Base-by-base conservation (phyloP, 1,140 invertebrate genomes). In the Tetramorium simillimum region DNA sequence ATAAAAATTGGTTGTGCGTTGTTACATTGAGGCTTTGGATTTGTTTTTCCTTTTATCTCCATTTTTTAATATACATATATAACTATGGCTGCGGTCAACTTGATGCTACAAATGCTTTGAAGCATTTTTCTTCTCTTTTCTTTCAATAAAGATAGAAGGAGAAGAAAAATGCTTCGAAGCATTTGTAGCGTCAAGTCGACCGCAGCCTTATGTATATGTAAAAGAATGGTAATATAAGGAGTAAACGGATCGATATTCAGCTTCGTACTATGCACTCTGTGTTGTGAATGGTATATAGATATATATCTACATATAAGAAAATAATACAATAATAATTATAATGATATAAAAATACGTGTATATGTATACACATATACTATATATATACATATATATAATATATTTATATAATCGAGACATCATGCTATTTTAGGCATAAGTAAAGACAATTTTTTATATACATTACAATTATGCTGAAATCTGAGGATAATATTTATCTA, bases 251-350 rank as follows among this genome's bases (percentile, higher is more conserved):
- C 89, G 89, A 86, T 9, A 89, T 94, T 92, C 81, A 93, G 94
- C 94, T 95, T 95, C 93, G 94, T 94, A 95, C 94, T 95, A 94
- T 95, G 94, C 94, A 95, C 95, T 95, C 95, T 95, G 95, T 94
- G 95, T 95, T 95, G 95, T 95, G 95, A 95, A 94, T 95, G 94
- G 93, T 95, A 95, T 92, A 86, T 76, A 90, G 77, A 88, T 85
- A 73, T 85, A 78, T 86, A 33, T 33, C 85, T 87, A 91, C 58
- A 73, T 88, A 87, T 88, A 72, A 88, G 90, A 87, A 86, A 88
- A 91, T 91, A 93, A 88, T 84, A 75, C 37, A 75, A 92, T 89
- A 73, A 91, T 92, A 92, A 94, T 92, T 88, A 89, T 76, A 90
- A 91, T 85, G 87, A 86, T 77, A 91, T 87, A 88, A 90, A 94